Percentiles rank a stretch among this genome's conserved stretches.
These are phyloP conservation scores for Ophiothrix spiculata DNA, from an alignment of 35 echinoderm and acorn worm genomes.

Conservation along the genomic window DNA sequence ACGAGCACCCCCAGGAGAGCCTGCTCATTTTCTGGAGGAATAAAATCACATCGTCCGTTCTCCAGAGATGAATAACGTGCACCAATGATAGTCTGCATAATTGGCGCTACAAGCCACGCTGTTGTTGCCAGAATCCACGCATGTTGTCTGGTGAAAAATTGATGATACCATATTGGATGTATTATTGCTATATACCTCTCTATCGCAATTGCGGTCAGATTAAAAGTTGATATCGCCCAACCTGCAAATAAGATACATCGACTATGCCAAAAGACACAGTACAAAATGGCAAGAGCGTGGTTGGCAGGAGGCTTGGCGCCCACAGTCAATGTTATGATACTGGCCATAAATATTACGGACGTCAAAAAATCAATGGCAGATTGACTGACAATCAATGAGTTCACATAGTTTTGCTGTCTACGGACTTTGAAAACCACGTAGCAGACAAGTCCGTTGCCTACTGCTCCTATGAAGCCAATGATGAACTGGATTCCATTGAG, in stretches of 20 bases:
- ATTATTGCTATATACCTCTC: slow-evolving; percentile 71
- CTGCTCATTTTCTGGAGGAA: not conserved
- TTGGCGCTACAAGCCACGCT: slow-evolving; percentile 26
- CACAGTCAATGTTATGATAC: not conserved
- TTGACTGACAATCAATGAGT: slow-evolving; percentile 44
- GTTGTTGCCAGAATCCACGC: slow-evolving; percentile 47
- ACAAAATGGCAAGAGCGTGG: not conserved
- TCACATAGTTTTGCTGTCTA: slow-evolving; percentile 26
- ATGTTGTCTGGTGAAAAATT: slow-evolving; percentile 27
- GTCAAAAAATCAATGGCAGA: slow-evolving; percentile 46
- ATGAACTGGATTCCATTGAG: not conserved
- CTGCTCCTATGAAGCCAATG: slow-evolving; percentile 30
- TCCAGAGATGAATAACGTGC: not conserved
- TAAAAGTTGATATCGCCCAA: slow-evolving; percentile 69
- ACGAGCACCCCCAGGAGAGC: not conserved
- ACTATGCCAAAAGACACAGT: slow-evolving; percentile 54
- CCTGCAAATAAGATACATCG: slow-evolving; percentile 40
- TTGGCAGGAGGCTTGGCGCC: not conserved
- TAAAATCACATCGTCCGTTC: not conserved
- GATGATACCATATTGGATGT: slow-evolving; percentile 59
- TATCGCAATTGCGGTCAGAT: slow-evolving; percentile 64
- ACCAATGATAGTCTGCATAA: slow-evolving; percentile 4
- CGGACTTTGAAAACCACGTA: slow-evolving; percentile 20
- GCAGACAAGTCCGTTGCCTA: slow-evolving; percentile 47
- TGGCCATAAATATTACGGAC: slow-evolving; percentile 33